A percentile compares a stretch with the other conserved stretches of the same genome.
These are phyloP conservation scores for Narcine bancroftii DNA, from an alignment of 2,113 vertebrate species.

Conservation along the genomic window DNA sequence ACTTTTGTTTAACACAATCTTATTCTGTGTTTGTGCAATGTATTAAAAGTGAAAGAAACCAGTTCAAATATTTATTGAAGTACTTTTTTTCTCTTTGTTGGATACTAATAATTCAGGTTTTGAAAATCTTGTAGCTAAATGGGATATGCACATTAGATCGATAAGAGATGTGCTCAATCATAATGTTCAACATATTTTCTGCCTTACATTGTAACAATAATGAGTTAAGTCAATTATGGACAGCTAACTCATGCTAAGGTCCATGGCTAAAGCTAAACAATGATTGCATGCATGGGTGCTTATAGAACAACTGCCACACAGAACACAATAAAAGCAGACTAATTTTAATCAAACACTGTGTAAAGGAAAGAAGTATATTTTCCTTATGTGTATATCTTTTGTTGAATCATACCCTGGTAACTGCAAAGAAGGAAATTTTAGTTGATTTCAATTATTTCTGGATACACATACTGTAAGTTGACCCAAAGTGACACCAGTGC, in stretches of 20 bases:
- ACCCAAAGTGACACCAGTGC: conserved; percentile 1
- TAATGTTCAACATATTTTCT: not conserved
- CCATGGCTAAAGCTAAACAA: conserved; percentile 29
- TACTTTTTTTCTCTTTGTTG: not conserved
- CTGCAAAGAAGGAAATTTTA: not conserved
- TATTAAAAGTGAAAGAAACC: not conserved
- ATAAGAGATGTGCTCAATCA: not conserved
- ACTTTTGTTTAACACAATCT: not conserved
- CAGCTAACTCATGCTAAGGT: conserved; percentile 8
- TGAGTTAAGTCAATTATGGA: conserved; percentile 12
- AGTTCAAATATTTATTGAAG: not conserved
- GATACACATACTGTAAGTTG: not conserved
- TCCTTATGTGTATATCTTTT: not conserved
- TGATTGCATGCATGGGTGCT: conserved; percentile 17
- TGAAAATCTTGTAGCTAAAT: not conserved
- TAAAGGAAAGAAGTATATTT: not conserved
- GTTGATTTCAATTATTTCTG: not conserved
- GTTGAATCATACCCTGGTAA: too few species aligned
- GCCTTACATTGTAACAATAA: conserved; percentile 7
- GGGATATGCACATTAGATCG: too few species aligned
- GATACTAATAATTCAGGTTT: not conserved
- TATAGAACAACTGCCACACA: not conserved
- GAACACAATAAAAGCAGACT: not conserved
- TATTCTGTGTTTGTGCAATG: too few species aligned
- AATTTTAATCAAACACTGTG: not conserved